Evolutionary conservation across 1,140 invertebrate genomes (phyloP).

Genomic region (Formica exsecta): DNA sequence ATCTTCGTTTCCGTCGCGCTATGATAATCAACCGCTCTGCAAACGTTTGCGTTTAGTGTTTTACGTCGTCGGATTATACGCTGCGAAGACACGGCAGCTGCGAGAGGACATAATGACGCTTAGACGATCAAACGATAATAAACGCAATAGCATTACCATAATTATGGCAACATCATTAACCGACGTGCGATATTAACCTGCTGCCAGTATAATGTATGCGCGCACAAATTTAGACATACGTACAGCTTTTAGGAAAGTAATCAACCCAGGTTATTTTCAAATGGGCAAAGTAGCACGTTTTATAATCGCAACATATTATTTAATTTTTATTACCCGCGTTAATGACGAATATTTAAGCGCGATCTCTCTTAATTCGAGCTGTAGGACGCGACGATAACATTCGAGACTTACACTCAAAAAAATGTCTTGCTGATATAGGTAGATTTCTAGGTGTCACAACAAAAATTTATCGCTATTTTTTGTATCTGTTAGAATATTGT

Average conservation of each 20-base stretch:
- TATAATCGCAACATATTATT: not conserved
- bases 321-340: not conserved
- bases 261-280: not conserved
- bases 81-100: slow-evolving; percentile 17
- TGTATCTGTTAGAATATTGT: too few species aligned
- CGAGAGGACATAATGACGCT: slow-evolving; percentile 61
- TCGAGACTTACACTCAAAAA: too few species aligned
- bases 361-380: not conserved
- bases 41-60: slow-evolving; percentile 64
- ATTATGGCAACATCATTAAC: slow-evolving; percentile 42
- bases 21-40: slow-evolving; percentile 55
- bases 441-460: too few species aligned
- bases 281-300: not conserved
- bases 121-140: slow-evolving; percentile 55
- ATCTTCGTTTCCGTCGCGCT: slow-evolving; percentile 41
- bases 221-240: slow-evolving; percentile 26
- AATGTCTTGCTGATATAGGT: too few species aligned
- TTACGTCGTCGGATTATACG: slow-evolving; percentile 62
- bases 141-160: slow-evolving; percentile 61
- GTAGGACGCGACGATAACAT: slow-evolving; percentile 12
- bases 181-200: slow-evolving; percentile 26
- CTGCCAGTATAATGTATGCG: slow-evolving; percentile 4
- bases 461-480: too few species aligned
- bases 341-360: not conserved
- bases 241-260: not conserved